Percentiles rank a stretch among this genome's conserved stretches.
Evolutionary conservation across 2,888 invertebrate genomes (phyloP).

Genomic region (Limnephilus lunatus): DNA sequence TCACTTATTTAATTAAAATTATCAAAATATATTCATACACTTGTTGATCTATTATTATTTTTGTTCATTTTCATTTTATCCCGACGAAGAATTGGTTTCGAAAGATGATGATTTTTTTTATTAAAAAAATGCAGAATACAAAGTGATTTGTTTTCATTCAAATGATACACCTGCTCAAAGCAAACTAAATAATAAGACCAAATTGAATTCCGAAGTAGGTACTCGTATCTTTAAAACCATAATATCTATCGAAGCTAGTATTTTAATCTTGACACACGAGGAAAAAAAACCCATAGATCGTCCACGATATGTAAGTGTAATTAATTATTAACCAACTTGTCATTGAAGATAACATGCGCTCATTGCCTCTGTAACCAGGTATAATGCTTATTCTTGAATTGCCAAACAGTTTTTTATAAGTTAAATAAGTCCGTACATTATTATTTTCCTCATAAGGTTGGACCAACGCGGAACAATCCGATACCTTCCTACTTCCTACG

Average conservation of each 20-base stretch:
- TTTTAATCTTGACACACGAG: not conserved
- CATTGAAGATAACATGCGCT: not conserved
- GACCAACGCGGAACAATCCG: conserved; percentile 19
- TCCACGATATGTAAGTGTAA: not conserved
- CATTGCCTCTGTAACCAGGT: not conserved
- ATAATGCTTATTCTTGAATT: conserved; percentile 27
- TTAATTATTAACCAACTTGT: conserved; percentile 10
- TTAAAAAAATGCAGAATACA: too few species aligned
- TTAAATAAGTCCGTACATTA: not conserved
- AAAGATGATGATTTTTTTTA: too few species aligned
- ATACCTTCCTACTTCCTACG: conserved; percentile 2
- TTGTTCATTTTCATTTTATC: too few species aligned
- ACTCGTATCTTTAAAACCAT: not conserved
- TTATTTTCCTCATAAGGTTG: conserved; percentile 10
- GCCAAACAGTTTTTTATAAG: conserved; percentile 24
- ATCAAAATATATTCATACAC: too few species aligned
- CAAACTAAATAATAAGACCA: not conserved
- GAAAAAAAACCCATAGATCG: not conserved
- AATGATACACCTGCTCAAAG: not conserved
- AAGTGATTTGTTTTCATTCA: too few species aligned
- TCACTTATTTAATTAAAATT: too few species aligned
- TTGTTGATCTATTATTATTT: too few species aligned
- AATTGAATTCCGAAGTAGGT: not conserved
- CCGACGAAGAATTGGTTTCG: too few species aligned
- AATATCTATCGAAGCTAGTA: not conserved